A percentile compares a stretch with the other conserved stretches of the same genome.
These are phyloP conservation scores for Luperina nickerlii DNA, from an alignment of 2,888 invertebrate genomes.

Conservation along the genomic window DNA sequence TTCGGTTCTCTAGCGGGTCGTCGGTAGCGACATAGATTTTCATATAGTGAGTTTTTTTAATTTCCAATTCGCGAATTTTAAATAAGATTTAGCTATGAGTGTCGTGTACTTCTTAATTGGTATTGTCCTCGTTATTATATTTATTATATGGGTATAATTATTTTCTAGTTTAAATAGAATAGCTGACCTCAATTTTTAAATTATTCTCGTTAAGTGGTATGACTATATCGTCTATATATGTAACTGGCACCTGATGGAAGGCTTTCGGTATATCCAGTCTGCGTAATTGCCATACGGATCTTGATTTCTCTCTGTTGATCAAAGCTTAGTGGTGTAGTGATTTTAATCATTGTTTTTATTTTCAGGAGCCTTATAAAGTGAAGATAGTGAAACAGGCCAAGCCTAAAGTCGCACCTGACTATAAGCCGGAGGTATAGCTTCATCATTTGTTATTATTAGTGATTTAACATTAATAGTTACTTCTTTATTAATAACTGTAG, in stretches of 20 bases:
- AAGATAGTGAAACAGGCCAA: conserved; percentile 90
- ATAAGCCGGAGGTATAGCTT: conserved; percentile 80
- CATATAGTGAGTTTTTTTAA: conserved; percentile 51
- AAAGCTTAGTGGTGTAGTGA: too few species aligned
- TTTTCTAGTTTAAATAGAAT: conserved; percentile 50
- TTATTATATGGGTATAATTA: conserved; percentile 52
- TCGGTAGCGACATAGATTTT: conserved; percentile 28
- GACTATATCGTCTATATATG: not conserved
- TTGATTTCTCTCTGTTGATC: not conserved
- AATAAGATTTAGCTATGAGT: conserved; percentile 25
- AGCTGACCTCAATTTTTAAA: not conserved
- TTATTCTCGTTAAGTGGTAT: not conserved
- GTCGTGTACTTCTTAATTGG: conserved; percentile 28
- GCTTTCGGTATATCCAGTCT: not conserved
- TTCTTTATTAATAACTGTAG: not conserved
- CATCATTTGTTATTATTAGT: conserved; percentile 1
- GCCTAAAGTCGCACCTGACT: conserved; percentile 84
- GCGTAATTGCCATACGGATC: not conserved
- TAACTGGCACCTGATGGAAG: not conserved
- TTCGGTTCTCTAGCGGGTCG: conserved; percentile 32
- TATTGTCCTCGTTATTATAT: conserved; percentile 47
- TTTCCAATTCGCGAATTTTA: conserved; percentile 26
- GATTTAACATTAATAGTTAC: not conserved
- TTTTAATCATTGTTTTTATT: conserved; percentile 58
- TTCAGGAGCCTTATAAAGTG: conserved; percentile 88